A percentile compares a stretch with the other conserved stretches of the same genome.
These are phyloP conservation scores for Macroglossus sobrinus DNA, from an alignment of 2,113 vertebrate genomes.

Conservation along the genomic window DNA sequence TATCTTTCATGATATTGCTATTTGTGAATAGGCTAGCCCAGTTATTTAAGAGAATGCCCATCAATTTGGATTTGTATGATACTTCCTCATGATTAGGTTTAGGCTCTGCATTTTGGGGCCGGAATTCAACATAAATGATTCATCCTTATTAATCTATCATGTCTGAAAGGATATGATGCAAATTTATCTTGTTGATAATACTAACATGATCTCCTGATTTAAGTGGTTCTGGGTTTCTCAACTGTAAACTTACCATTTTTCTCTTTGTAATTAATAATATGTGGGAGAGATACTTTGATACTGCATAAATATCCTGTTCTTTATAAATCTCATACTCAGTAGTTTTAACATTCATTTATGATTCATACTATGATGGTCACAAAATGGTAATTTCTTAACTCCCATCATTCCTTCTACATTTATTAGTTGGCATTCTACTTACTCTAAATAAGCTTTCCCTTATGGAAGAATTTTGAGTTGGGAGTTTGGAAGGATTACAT, in stretches of 20 bases:
- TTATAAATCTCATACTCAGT: background rate
- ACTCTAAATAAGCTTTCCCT: background rate
- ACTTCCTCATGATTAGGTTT: background rate
- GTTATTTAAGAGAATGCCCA: background rate
- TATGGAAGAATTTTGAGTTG: background rate
- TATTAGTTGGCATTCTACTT: conserved; percentile 6
- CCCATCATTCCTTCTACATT: background rate
- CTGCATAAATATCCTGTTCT: background rate
- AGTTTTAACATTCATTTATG: background rate
- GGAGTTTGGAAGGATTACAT: background rate
- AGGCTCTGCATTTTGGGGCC: background rate
- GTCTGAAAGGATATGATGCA: background rate
- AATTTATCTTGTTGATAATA: background rate
- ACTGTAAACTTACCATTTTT: background rate
- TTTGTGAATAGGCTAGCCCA: background rate
- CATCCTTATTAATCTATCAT: background rate
- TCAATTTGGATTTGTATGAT: background rate
- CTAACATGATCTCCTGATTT: background rate
- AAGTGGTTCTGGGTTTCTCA: background rate
- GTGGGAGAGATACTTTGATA: background rate
- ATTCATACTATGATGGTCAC: background rate
- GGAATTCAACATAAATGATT: background rate
- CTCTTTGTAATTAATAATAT: background rate
- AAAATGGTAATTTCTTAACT: background rate
- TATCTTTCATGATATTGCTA: background rate